These are phyloP conservation scores for Stratiomys singularior DNA, from an alignment of 2,888 invertebrate species.

Conservation along the genomic window DNA sequence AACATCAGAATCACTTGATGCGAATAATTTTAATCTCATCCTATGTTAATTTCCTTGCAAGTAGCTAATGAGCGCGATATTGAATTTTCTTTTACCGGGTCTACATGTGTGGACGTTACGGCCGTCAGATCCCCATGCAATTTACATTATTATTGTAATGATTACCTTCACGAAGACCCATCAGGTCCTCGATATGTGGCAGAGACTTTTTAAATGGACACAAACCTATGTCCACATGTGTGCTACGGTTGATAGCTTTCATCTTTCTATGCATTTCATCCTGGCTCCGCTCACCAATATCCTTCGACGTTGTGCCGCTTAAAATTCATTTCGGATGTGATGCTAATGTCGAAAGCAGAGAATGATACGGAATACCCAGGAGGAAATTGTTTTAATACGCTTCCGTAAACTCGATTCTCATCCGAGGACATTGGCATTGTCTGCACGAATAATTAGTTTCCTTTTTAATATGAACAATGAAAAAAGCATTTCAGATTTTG, in stretches of 20 bases:
- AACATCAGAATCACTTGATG: constrained; percentile 19
- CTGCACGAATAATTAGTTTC: constrained; percentile 48
- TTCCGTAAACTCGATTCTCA: constrained; percentile 36
- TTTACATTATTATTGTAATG: constrained; percentile 40
- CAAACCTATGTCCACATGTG: constrained; percentile 17
- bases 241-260: constrained; percentile 32
- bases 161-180: constrained; percentile 3
- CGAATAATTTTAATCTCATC: constrained; percentile 48
- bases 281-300: background rate
- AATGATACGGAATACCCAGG: constrained; percentile 8
- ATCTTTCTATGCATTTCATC: constrained; percentile 17
- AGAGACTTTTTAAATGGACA: constrained; percentile 30
- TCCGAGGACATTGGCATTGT: constrained; percentile 28
- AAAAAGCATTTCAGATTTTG: constrained; percentile 17
- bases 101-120: background rate
- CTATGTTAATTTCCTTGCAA: constrained; percentile 46
- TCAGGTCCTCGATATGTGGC: background rate
- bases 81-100: constrained; percentile 47
- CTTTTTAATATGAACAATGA: constrained; percentile 48
- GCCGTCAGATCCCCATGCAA: background rate
- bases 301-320: constrained; percentile 35
- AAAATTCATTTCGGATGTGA: constrained; percentile 36
- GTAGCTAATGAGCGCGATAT: constrained; percentile 50
- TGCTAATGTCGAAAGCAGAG: constrained; percentile 36
- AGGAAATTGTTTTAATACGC: constrained; percentile 51